These are phyloP conservation scores for Macropus fuliginosus DNA, from an alignment of 2,797 vertebrate species.

Conservation along the genomic window DNA sequence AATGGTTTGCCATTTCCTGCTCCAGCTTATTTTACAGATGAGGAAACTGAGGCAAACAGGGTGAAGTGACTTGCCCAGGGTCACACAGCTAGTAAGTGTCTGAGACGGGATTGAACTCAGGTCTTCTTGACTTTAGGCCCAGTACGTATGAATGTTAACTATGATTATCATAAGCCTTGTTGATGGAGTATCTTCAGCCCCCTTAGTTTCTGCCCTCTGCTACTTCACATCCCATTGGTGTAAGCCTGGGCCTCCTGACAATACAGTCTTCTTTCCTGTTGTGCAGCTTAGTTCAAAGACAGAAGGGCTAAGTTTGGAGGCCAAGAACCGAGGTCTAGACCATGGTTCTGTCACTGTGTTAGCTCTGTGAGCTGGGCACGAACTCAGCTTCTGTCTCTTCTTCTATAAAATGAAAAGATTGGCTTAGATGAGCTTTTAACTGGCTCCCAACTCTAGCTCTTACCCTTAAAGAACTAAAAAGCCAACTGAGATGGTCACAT, in stretches of 20 bases:
- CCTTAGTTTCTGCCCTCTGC: not conserved
- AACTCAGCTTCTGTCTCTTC: too few species aligned
- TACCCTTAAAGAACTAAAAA: not conserved
- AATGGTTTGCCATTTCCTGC: not conserved
- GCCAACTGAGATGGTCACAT: not conserved
- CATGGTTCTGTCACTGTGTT: not conserved
- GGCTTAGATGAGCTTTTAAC: not conserved
- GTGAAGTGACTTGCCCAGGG: not conserved
- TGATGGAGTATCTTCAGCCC: not conserved
- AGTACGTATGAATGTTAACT: not conserved
- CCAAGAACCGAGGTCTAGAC: not conserved
- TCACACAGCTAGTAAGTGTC: not conserved
- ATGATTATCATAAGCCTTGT: not conserved
- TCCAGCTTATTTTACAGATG: not conserved
- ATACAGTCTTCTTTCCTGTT: not conserved
- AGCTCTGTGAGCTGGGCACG: not conserved
- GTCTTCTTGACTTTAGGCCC: not conserved
- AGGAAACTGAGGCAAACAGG: not conserved
- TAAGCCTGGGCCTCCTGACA: not conserved
- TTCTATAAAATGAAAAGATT: not conserved
- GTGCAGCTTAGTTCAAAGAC: not conserved
- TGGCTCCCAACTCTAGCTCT: not conserved
- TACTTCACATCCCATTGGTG: not conserved
- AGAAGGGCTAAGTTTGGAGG: not conserved
- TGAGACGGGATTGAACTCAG: not conserved